Conservation (phyloP, 2,113 vertebrate species). For the Apaloderma vittatum region DNA sequence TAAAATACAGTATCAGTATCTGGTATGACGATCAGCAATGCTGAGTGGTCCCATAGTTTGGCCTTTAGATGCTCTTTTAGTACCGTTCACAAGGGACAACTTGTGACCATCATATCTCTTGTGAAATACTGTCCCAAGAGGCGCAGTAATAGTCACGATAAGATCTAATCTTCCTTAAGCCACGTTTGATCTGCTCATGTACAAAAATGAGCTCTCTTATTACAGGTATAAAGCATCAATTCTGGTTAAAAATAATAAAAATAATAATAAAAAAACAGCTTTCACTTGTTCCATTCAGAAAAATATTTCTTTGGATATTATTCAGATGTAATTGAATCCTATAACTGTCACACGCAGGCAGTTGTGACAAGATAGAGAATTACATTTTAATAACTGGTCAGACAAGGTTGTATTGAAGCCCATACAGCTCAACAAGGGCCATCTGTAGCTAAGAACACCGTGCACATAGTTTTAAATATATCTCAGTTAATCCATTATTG, state of each 20-base stretch:
- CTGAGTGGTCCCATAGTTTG: not conserved
- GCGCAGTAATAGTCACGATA: not conserved
- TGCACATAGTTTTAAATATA: not conserved
- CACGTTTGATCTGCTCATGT: not conserved
- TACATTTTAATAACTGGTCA: not conserved
- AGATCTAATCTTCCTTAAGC: not conserved
- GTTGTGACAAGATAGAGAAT: not conserved
- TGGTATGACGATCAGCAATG: not conserved
- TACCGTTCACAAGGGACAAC: not conserved
- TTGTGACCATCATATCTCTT: not conserved
- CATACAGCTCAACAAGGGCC: not conserved
- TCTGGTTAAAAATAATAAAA: constrained; percentile 11
- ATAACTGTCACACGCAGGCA: not conserved
- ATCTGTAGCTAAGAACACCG: not conserved
- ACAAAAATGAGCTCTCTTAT: constrained; percentile 25
- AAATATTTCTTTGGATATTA: constrained; percentile 13
- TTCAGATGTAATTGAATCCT: constrained; percentile 23
- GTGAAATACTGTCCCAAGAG: not conserved
- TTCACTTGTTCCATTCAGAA: not conserved
- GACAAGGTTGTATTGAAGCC: not conserved
- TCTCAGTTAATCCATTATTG: not conserved
- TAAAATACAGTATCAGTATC: not conserved
- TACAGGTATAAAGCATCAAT: constrained; percentile 45
- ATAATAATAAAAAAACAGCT: not conserved
- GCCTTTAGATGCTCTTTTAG: not conserved